Evolutionary conservation across 2,797 vertebrate species (phyloP).

Genomic region (Phoxinus dragarum): DNA sequence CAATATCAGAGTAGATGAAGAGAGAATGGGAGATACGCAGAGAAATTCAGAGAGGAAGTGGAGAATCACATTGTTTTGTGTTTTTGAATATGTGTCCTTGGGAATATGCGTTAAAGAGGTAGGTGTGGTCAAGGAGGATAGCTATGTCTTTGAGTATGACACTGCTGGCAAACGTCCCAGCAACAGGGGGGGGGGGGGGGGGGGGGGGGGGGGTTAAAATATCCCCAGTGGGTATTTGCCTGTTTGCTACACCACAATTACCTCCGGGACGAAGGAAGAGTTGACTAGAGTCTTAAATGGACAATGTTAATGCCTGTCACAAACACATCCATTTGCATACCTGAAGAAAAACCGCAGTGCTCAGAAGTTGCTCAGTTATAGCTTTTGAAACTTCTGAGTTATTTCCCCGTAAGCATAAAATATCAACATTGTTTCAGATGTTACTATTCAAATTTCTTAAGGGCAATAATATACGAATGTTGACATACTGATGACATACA

Average conservation of each 20-base stretch:
- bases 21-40: not conserved
- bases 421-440: not conserved
- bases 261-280: constrained; percentile 2
- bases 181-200: constrained; percentile 13
- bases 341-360: not conserved
- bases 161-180: constrained; percentile 60
- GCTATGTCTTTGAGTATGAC: constrained; percentile 28
- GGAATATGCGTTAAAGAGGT: constrained; percentile 69
- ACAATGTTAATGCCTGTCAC: constrained; percentile 32
- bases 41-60: constrained; percentile 10
- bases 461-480: not conserved
- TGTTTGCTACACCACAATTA: constrained; percentile 41
- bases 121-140: constrained; percentile 59
- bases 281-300: constrained; percentile 22
- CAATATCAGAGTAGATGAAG: not conserved
- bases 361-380: not conserved
- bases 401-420: too few relatives aligned
- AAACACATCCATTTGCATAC: not conserved
- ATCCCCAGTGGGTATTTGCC: constrained; percentile 32
- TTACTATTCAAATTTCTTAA: not conserved
- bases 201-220: constrained; percentile 28
- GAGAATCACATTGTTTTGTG: constrained; percentile 75
- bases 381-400: not conserved
- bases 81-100: constrained; percentile 71
- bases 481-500: not conserved